phyloP scores from a whole-genome alignment of 2,113 vertebrate species.

The Synchiropus splendidus region DNA sequence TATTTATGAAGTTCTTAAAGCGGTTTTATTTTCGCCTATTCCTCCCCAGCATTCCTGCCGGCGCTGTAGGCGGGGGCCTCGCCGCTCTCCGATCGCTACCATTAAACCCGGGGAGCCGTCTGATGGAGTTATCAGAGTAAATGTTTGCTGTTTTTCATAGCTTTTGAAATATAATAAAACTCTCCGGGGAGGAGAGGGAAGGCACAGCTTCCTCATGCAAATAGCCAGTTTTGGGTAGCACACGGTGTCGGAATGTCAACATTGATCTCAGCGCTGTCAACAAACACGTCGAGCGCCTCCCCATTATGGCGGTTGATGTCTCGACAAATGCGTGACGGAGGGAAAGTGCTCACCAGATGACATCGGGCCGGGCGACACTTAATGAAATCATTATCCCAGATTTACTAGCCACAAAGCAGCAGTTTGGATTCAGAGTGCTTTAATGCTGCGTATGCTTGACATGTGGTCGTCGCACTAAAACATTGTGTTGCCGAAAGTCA shows the following conservation, averaged over 20 bases:
- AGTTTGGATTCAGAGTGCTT: conserved; percentile 23
- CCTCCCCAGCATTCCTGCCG: conserved; percentile 44
- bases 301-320: conserved; percentile 28
- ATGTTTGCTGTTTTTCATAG: conserved; percentile 58
- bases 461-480: conserved; percentile 21
- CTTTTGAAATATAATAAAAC: conserved; percentile 63
- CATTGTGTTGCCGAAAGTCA: neutral
- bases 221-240: conserved; percentile 47
- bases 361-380: conserved; percentile 29
- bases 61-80: conserved; percentile 45
- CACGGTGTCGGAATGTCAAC: conserved; percentile 40
- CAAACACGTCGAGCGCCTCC: conserved; percentile 26
- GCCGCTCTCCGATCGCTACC: conserved; percentile 51
- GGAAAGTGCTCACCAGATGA: conserved; percentile 23
- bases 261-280: conserved; percentile 46
- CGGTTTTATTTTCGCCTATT: conserved; percentile 54
- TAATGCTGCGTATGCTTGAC: conserved; percentile 22
- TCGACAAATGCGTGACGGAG: conserved; percentile 24
- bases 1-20: conserved; percentile 62
- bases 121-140: conserved; percentile 66
- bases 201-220: conserved; percentile 54
- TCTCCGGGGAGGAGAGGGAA: conserved; percentile 45
- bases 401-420: conserved; percentile 30
- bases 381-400: conserved; percentile 50
- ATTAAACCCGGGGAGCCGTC: conserved; percentile 58